Conservation (phyloP, 2,113 vertebrate species). For the Cynocephalus volans region DNA sequence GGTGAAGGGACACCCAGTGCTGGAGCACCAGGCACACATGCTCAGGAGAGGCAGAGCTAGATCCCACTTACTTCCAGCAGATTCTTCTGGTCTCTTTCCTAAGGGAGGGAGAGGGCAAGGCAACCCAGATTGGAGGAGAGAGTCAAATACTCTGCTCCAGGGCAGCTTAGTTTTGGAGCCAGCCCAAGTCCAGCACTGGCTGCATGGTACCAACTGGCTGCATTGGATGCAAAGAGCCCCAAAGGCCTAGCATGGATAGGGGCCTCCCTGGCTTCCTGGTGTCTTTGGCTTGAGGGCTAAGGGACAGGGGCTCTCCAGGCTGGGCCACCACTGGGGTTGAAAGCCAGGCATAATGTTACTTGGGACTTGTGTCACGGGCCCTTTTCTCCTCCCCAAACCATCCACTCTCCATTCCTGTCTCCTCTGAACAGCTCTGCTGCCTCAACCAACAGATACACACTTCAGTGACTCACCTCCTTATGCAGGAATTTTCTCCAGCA, state of each 20-base stretch:
- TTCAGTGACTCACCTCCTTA: slow-evolving; percentile 27
- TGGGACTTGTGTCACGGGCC: not conserved
- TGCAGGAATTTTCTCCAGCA: not conserved
- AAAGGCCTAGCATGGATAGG: too few species aligned
- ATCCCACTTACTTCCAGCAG: not conserved
- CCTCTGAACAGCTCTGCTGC: not conserved
- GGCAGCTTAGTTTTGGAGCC: not conserved
- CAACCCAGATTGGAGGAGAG: not conserved
- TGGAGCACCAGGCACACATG: accelerated
- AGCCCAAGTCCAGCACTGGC: too few species aligned
- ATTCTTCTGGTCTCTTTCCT: slow-evolving; percentile 63
- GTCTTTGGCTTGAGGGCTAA: not conserved
- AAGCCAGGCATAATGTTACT: not conserved
- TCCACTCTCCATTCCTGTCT: not conserved
- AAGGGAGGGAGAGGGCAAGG: not conserved
- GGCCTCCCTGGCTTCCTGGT: not conserved
- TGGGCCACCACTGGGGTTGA: not conserved
- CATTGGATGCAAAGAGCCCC: not conserved
- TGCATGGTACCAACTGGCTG: not conserved
- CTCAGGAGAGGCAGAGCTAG: not conserved
- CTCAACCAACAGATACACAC: not conserved
- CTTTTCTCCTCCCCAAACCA: not conserved
- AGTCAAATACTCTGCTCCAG: not conserved
- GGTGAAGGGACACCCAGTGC: not conserved
- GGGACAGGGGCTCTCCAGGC: not conserved